phyloP scores from a whole-genome alignment of 2,113 vertebrate species.

The Antidorcas marsupialis region DNA sequence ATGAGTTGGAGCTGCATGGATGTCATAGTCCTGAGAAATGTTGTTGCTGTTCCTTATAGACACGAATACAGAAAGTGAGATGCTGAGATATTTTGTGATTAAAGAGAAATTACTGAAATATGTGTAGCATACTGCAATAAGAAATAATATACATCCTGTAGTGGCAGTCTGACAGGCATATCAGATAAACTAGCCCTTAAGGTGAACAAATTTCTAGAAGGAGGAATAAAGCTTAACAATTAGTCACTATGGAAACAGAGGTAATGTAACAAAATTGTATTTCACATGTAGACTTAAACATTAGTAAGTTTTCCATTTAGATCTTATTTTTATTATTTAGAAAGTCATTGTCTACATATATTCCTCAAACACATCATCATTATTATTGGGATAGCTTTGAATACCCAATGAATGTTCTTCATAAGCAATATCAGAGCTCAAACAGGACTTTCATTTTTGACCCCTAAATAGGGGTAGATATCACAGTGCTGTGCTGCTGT shows the following conservation, averaged over 20 bases:
- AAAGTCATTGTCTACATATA: neutral
- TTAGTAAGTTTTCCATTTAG: neutral
- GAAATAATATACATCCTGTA: neutral
- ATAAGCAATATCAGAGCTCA: neutral
- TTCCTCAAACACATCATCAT: neutral
- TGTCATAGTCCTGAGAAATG: neutral
- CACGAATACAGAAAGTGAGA: neutral
- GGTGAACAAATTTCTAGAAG: neutral
- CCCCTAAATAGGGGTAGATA: neutral
- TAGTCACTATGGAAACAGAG: neutral
- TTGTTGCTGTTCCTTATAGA: neutral
- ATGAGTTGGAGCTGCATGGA: fast-evolving
- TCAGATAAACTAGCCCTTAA: neutral
- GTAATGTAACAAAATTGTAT: neutral
- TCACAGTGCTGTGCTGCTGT: neutral
- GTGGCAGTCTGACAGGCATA: neutral
- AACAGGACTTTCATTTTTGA: neutral
- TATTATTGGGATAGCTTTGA: neutral
- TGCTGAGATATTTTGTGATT: neutral
- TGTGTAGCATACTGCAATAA: neutral
- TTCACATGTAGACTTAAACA: neutral
- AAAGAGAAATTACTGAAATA: neutral
- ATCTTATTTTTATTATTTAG: neutral
- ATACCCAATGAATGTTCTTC: neutral
- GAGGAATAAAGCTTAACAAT: neutral